Evolutionary conservation across 1,140 invertebrate species (phyloP).

Genomic region (Aradophagus sp.): DNA sequence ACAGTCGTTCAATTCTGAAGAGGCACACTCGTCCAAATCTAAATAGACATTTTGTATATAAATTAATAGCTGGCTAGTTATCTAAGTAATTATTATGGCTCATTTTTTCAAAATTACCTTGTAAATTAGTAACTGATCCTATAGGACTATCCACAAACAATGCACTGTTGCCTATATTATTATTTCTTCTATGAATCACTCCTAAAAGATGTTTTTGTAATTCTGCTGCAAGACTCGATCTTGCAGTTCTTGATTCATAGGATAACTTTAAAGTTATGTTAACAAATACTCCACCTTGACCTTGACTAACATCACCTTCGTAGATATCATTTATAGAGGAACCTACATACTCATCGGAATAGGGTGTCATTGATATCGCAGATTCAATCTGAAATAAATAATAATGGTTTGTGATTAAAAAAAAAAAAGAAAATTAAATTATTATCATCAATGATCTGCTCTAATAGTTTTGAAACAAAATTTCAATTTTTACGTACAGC

Average conservation of each 20-base stretch:
- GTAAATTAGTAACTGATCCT: conserved; percentile 82
- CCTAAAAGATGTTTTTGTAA: conserved; percentile 89
- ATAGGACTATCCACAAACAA: conserved; percentile 87
- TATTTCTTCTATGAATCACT: conserved; percentile 85
- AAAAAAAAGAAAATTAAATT: too few species aligned
- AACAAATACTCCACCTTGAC: conserved; percentile 84
- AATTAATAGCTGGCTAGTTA: too few species aligned
- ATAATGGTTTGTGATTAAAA: too few species aligned
- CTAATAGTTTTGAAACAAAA: too few species aligned
- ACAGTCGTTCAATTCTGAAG: conserved; percentile 92
- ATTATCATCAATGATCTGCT: too few species aligned
- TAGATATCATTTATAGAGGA: conserved; percentile 89
- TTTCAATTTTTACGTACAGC: conserved; percentile 89
- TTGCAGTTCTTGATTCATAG: conserved; percentile 77
- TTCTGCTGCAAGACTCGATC: conserved; percentile 81
- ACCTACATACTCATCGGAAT: conserved; percentile 88
- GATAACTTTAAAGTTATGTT: conserved; percentile 86
- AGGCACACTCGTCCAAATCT: conserved; percentile 94
- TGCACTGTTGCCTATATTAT: conserved; percentile 89
- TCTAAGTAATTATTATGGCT: too few species aligned
- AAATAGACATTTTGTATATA: too few species aligned
- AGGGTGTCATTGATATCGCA: conserved; percentile 91
- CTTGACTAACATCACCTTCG: conserved; percentile 79
- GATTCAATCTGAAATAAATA: conserved; percentile 74
- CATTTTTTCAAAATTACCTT: conserved; percentile 70